These are phyloP conservation scores for Anadara kagoshimensis DNA, from an alignment of 1,140 invertebrate species.

Conservation along the genomic window DNA sequence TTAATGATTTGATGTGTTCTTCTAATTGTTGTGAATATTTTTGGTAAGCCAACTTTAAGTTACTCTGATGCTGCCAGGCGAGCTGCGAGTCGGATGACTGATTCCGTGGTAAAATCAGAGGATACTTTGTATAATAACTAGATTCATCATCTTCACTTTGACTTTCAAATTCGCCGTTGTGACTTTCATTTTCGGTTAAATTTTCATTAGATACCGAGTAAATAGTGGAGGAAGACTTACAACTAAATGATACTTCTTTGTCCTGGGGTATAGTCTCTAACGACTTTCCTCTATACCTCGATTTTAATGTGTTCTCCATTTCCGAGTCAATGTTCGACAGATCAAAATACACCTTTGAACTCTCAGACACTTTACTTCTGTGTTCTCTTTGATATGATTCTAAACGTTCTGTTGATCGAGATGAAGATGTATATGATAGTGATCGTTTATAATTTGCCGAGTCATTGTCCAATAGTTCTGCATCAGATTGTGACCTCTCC, in stretches of 20 bases:
- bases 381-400: too few relatives aligned
- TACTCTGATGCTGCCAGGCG: conserved; percentile 47
- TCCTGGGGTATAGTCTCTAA: not conserved
- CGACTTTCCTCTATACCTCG: not conserved
- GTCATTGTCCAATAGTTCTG: conserved; percentile 37
- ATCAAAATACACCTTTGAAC: conserved; percentile 61
- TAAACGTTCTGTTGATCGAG: too few relatives aligned
- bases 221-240: not conserved
- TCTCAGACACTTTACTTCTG: conserved; percentile 63
- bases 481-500: conserved; percentile 62
- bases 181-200: not conserved
- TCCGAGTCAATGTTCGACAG: conserved; percentile 53
- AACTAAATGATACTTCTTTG: conserved; percentile 10
- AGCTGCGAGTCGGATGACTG: conserved; percentile 40
- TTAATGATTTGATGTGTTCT: conserved; percentile 51
- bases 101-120: conserved; percentile 20
- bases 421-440: too few relatives aligned
- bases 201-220: not conserved
- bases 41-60: conserved; percentile 65
- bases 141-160: conserved; percentile 9
- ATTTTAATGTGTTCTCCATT: conserved; percentile 10
- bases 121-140: conserved; percentile 31
- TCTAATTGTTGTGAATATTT: conserved; percentile 60
- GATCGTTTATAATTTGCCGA: too few relatives aligned
- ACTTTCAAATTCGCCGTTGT: conserved; percentile 10